Evolutionary conservation across 2,113 vertebrate genomes (phyloP), one percentile per base, ranked within the genome.

Genomic region (Lophotis ruficrista): DNA sequence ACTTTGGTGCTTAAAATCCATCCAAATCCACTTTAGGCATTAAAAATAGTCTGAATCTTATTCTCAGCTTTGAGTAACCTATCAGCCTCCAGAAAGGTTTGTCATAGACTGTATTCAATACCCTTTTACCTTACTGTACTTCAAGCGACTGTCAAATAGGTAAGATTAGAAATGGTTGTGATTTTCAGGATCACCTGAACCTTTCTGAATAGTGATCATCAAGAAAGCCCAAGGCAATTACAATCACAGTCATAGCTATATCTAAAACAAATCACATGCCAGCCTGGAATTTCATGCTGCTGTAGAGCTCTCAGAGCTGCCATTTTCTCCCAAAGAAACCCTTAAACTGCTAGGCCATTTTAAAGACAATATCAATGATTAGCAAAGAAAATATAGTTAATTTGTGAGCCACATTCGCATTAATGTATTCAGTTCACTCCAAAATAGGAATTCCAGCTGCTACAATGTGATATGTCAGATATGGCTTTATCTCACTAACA

Each of bases 121-220:
- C 38, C 14, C 31, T 93, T 71, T 90, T 84, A 82, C 38, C 48
- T 73, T 84, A 23, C 64, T 75, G 27, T 75, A 48, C 43, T 91
- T 93, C 27, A 57, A 50, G 60, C 2, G 6, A 41, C 65, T 78
- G 18, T 53, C 27, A 57, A 89, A 84, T 47, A 53, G 23, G 48
- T 57, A 48, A 82, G 51, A 84, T 91, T 79, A 78, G 56, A 82
- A 78, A 54, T 54, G 51, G 45, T 77, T 72, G 53, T 93, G 47
- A 90, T 89, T 96, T 90, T 89, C 31, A 53, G 19, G 53, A 81
- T 84, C 48, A 57, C 47, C 31, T 79, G 45, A 82, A 93, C 19
- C 37, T 96, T 96, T 95, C 72, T 95, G 79, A 96, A 87, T 68
- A 90, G 69, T 6, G 2, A 50, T 83, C 60, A 82, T 81, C 72